These are phyloP conservation scores for Myodes glareolus DNA, from an alignment of 2,113 vertebrate species.

Conservation along the genomic window DNA sequence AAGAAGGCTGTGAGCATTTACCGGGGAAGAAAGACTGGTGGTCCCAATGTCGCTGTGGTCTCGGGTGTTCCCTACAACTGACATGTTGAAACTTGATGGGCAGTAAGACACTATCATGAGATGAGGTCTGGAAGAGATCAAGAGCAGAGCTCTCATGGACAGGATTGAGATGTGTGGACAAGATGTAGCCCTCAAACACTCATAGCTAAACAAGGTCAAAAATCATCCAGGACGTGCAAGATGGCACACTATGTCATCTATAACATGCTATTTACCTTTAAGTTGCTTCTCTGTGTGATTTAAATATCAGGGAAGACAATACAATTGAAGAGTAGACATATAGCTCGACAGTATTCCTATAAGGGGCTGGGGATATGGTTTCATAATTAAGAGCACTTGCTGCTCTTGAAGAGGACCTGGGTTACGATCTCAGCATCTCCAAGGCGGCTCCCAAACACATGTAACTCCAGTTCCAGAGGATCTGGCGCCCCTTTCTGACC, in stretches of 20 bases:
- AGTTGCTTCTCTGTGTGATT: not conserved
- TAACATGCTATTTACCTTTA: not conserved
- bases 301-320: constrained; percentile 9
- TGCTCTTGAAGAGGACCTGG: not conserved
- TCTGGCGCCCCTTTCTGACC: not conserved
- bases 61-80: not conserved
- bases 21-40: not conserved
- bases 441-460: not conserved
- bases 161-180: not conserved
- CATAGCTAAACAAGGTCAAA: constrained; percentile 5
- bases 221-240: not conserved
- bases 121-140: not conserved
- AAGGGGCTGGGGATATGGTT: not conserved
- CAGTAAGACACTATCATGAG: too few species aligned
- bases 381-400: not conserved
- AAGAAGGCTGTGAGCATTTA: not conserved
- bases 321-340: not conserved
- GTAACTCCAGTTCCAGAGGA: not conserved
- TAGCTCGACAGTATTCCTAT: not conserved
- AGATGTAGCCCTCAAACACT: not conserved
- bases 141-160: not conserved
- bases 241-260: not conserved
- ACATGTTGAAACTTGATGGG: not conserved
- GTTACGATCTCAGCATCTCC: not conserved
- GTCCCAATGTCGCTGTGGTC: not conserved